phyloP scores from a whole-genome alignment of 2,113 vertebrate genomes.

The Engystomops pustulosus region DNA sequence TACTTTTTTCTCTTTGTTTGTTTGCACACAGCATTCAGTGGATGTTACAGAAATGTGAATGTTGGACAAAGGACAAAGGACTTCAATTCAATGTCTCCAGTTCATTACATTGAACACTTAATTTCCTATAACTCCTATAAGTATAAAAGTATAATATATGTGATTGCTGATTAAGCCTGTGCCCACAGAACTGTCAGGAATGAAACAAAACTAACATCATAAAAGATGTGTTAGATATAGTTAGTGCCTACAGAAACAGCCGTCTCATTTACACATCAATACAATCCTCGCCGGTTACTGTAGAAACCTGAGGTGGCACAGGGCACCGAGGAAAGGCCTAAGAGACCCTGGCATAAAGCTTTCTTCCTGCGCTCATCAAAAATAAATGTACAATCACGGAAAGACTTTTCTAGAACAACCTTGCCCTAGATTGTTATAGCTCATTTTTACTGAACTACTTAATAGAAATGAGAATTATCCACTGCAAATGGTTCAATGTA shows the following conservation, averaged over 20 bases:
- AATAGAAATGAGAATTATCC: neutral
- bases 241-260: neutral
- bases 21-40: neutral
- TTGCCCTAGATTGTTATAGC: neutral
- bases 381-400: neutral
- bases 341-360: neutral
- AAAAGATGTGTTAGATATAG: neutral
- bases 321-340: neutral
- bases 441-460: neutral
- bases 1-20: neutral
- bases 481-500: no score
- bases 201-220: conserved; percentile 2
- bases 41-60: neutral
- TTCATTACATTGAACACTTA: no score
- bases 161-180: conserved; percentile 1
- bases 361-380: conserved; percentile 16
- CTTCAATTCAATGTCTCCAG: neutral
- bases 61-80: neutral
- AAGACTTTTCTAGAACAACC: neutral
- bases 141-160: neutral
- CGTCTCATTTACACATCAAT: conserved; percentile 43
- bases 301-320: neutral
- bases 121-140: neutral
- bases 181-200: conserved; percentile 20
- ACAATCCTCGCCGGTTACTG: conserved; percentile 10